Evolutionary conservation across 2,888 invertebrate genomes (phyloP).

Genomic region (Trichopria drosophilae): DNA sequence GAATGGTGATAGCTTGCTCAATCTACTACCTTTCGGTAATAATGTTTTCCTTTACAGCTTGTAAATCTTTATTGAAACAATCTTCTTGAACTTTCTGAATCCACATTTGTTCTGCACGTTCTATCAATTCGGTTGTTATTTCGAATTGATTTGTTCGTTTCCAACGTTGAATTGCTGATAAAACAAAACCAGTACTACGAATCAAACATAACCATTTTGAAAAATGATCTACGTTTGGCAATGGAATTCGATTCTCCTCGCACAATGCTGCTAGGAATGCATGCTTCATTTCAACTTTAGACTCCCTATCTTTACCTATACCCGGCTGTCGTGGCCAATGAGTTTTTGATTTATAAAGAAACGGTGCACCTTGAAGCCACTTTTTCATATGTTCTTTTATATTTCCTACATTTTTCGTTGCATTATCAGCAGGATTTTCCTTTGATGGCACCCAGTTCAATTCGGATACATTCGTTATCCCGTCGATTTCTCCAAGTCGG

Average conservation of each 20-base stretch:
- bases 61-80: not conserved
- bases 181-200: constrained; percentile 3
- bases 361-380: no score
- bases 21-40: not conserved
- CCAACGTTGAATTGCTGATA: no score
- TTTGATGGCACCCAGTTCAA: constrained; percentile 30
- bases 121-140: not conserved
- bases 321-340: no score
- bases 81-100: constrained; percentile 1
- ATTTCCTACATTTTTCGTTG: no score
- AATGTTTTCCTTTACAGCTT: not conserved
- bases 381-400: no score
- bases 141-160: constrained; percentile 10
- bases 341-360: no score
- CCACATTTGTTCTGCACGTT: constrained; percentile 6
- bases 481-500: no score
- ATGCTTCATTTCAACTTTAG: not conserved
- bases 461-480: no score
- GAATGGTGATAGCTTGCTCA: not conserved
- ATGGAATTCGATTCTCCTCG: not conserved
- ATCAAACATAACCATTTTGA: constrained; percentile 10
- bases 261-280: not conserved
- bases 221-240: constrained; percentile 37
- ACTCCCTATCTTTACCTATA: no score
- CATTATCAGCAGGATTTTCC: no score